Evolutionary conservation across 2,888 invertebrate genomes (phyloP).

Genomic region (Rhagonycha fulva): DNA sequence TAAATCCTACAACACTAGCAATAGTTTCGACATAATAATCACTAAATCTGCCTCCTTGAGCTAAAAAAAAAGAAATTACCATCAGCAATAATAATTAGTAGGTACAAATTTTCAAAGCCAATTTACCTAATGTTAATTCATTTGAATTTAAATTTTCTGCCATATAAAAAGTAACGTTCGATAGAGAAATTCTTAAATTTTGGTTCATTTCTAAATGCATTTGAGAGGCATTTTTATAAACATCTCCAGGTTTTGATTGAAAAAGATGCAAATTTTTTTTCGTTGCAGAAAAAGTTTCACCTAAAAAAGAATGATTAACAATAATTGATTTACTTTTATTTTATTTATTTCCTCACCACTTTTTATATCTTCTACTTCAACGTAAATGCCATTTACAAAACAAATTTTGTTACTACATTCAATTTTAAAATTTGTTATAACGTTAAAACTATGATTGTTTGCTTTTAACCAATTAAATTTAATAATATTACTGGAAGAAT

Average conservation of each 20-base stretch:
- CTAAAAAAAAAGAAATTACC: not conserved
- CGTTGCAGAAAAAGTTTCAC: too few relatives aligned
- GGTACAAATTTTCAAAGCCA: not conserved
- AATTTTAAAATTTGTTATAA: not conserved
- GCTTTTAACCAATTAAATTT: not conserved
- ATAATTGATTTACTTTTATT: not conserved
- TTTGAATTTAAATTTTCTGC: not conserved
- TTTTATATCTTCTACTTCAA: not conserved
- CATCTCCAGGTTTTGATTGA: not conserved
- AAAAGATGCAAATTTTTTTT: conserved; percentile 1
- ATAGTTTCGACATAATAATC: not conserved
- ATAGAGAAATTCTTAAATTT: not conserved
- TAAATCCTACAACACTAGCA: not conserved
- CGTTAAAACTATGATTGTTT: not conserved
- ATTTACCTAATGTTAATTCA: not conserved
- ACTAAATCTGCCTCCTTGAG: not conserved
- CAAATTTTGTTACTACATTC: not conserved
- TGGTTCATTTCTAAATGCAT: not conserved
- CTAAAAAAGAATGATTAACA: not conserved
- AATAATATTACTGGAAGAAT: not conserved
- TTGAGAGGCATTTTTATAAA: not conserved
- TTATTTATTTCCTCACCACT: not conserved
- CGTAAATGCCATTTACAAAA: not conserved
- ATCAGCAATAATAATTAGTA: not conserved
- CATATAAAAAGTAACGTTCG: not conserved